Percentiles rank a stretch among this genome's conserved stretches.
phyloP scores from a whole-genome alignment of 1,140 invertebrate species.

The Bombus picipes region DNA sequence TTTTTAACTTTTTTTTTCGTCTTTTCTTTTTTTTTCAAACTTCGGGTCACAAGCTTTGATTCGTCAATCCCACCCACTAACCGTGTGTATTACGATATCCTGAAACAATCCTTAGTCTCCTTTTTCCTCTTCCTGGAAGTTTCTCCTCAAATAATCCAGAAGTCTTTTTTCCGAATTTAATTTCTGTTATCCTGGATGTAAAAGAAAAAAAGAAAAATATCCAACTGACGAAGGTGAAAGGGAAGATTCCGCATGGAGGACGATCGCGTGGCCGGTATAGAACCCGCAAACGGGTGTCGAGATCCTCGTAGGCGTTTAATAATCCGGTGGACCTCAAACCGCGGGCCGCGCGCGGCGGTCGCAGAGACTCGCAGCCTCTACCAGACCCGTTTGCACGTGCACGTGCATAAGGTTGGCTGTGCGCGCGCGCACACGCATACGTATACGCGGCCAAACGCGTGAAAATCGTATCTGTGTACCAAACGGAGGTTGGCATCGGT shows the following conservation, averaged over 20 bases:
- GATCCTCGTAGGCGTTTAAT: slow-evolving; percentile 78
- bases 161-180: background rate
- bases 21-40: background rate
- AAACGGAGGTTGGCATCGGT: slow-evolving; percentile 68
- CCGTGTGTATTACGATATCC: no score
- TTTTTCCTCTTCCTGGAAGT: no score
- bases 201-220: background rate
- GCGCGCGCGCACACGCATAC: slow-evolving; percentile 32
- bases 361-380: slow-evolving; percentile 54
- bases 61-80: no score
- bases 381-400: slow-evolving; percentile 60
- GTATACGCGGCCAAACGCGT: background rate
- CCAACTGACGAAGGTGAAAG: background rate
- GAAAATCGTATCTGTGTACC: background rate
- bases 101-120: no score
- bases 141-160: no score
- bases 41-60: rapidly evolving
- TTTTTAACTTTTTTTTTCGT: background rate
- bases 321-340: slow-evolving; percentile 82
- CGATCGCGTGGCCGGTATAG: slow-evolving; percentile 68
- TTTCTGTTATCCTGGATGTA: background rate
- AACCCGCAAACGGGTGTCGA: slow-evolving; percentile 76
- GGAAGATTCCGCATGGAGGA: background rate
- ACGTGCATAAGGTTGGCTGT: slow-evolving; percentile 40
- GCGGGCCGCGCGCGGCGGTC: slow-evolving; percentile 77